Evolutionary conservation across 2,797 vertebrate genomes (phyloP).

Genomic region (Mormyrops attenuatus): DNA sequence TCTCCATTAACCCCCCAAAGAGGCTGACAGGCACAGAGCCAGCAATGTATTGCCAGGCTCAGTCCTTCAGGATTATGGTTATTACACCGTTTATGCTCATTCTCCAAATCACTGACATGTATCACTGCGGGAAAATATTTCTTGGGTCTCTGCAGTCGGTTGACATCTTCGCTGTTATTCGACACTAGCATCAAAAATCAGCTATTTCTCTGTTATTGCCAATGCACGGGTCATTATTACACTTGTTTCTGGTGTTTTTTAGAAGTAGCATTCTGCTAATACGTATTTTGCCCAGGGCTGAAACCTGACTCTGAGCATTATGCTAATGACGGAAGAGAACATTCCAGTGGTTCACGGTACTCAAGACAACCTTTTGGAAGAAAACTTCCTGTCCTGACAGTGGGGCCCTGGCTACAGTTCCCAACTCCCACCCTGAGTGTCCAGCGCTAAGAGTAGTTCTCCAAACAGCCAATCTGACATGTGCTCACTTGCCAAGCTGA

Average conservation of each 20-base stretch:
- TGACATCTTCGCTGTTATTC: slow-evolving; percentile 8
- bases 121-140: background rate
- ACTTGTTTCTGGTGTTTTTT: background rate
- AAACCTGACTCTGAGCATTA: background rate
- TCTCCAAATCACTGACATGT: background rate
- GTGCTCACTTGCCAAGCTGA: background rate
- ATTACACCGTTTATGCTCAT: background rate
- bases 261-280: background rate
- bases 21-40: slow-evolving; percentile 6
- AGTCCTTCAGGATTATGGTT: background rate
- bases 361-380: background rate
- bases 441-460: background rate
- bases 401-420: background rate
- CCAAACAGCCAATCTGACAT: background rate
- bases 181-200: background rate
- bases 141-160: background rate
- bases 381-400: background rate
- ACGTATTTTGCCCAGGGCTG: background rate
- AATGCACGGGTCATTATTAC: background rate
- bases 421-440: background rate
- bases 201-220: background rate
- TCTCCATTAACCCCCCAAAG: background rate
- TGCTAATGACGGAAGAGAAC: slow-evolving; percentile 1
- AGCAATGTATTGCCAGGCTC: background rate
- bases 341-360: background rate